Base-by-base conservation (phyloP, 2,113 vertebrate species). In the Pterophyllum scalare region DNA sequence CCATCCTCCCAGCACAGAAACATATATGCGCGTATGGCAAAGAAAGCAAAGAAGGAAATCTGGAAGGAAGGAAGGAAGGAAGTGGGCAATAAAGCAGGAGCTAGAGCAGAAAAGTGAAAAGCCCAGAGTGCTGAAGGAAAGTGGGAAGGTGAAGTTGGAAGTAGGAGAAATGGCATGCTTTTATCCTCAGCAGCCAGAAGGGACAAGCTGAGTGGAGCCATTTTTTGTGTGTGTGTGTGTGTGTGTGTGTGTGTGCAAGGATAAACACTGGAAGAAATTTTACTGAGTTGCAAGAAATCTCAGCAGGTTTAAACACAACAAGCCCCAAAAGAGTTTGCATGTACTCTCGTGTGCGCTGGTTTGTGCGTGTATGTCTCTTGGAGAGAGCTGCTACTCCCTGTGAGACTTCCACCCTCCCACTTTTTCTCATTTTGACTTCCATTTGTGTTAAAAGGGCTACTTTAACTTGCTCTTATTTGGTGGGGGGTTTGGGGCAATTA, bases 101-200 rank as follows among this genome's bases (percentile, higher is more conserved):
- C 33, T 13, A 58, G 46, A 61, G 74, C 57, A 86, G 43, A 52
- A 80, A 79, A n/a, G 26, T 83, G 75, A 82, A 59, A 14, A 54
- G 64, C 58, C 49, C 19, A 26, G 59, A 81, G 58, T 85, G 64
- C 46, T 72, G 58, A 79, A 59, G 74, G 46, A 64, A 59, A 33
- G 15, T 84, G 26, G 61, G 67, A 79, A 80, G 64, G 75, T 79
- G 77, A 78, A 75, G 70, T 60, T 65, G 59, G 70, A 76, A 86
- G 40, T 57, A 33, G 54, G 58, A 85, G 81, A 87, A 87, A 80
- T 81, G 22, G 81, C 20, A 38, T 62, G 82, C 86, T 91, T 93
- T 90, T 90, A 89, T 89, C 83, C 91, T 70, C 31, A 82, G 26
- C 82, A 82, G 82, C 87, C 87, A 84, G 79, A 83, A 85, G 89